Base-by-base conservation (phyloP, 2,888 invertebrate genomes). In the Carterocephalus palaemon region DNA sequence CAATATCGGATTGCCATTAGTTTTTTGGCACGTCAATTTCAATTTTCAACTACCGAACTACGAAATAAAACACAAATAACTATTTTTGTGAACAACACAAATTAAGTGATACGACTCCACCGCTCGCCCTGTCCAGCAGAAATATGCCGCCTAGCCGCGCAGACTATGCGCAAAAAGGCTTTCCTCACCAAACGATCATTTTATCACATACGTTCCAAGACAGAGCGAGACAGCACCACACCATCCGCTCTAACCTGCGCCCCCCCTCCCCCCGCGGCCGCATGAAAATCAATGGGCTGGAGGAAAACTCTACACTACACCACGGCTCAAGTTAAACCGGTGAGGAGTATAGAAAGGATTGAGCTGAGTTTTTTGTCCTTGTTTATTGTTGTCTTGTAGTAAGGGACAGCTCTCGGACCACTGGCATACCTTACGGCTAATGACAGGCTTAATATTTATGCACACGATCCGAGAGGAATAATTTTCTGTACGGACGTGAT, bases 121-220 rank as follows among this genome's bases (percentile, higher is more conserved):
- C 0, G 1, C 20, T 16, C 7, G 54, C 60, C 4, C 1, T 76
- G 62, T 70, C 52, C 71, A 45, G 46, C 63, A 67, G 72, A 84
- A 83, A 83, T 85, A 80, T 85, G 83, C 84, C 78, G 82, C 76
- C 83, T 83, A 82, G 81, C 75, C 76, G 72, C 62, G 76, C 83
- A 85, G 86, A 85, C 85, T 75, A 77, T 72, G 70, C 76, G 80
- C 85, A 85, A 85, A 86, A 86, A 86, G 83, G 80, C 72, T 76
- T 79, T 79, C 81, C 75, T 75, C 68, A 73, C 71, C 68, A 70
- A 75, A 71, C 67, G 65, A 63, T 67, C 74, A 67, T 75, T 77
- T 77, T 74, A 75, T 75, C 82, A 75, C 81, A 81, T 82, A 81
- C 83, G 79, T 75, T 68, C 76, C 77, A 62, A 56, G 79, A 54